Conservation (phyloP, 2,888 invertebrate species). For the Drosophila mimica region DNA sequence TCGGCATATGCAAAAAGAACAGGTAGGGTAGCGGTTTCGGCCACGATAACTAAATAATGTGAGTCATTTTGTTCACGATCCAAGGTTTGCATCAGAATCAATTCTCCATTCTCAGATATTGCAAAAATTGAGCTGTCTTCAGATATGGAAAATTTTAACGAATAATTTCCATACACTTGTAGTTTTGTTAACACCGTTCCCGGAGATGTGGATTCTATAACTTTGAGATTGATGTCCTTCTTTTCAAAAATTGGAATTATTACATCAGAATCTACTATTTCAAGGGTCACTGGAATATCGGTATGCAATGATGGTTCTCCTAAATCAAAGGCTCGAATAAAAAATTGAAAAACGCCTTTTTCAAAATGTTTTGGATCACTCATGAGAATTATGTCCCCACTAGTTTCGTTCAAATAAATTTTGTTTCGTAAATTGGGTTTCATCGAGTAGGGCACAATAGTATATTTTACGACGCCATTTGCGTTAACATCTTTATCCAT, state of each 20-base stretch:
- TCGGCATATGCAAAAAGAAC: conserved; percentile 89
- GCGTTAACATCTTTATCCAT: conserved; percentile 92
- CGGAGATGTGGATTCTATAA: conserved; percentile 91
- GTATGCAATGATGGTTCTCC: conserved; percentile 91
- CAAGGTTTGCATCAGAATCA: conserved; percentile 90
- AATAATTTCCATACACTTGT: conserved; percentile 88
- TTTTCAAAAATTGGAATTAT: conserved; percentile 91
- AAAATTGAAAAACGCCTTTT: conserved; percentile 93
- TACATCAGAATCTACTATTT: conserved; percentile 90
- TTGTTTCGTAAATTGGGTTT: conserved; percentile 88
- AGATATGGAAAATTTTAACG: conserved; percentile 88
- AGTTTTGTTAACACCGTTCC: conserved; percentile 89
- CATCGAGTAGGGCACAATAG: conserved; percentile 89
- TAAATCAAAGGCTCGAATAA: conserved; percentile 94
- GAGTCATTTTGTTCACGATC: conserved; percentile 91
- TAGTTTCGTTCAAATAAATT: conserved; percentile 90
- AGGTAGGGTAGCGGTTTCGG: conserved; percentile 89
- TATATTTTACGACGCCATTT: conserved; percentile 90
- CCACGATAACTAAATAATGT: conserved; percentile 90
- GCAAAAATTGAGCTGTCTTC: conserved; percentile 89
- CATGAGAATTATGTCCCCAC: conserved; percentile 48
- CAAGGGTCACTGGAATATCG: conserved; percentile 93
- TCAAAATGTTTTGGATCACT: conserved; percentile 80
- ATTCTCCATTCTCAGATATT: conserved; percentile 90
- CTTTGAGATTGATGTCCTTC: conserved; percentile 91